Conservation (phyloP, 2,113 vertebrate species). For the Leucopsar rothschildi region DNA sequence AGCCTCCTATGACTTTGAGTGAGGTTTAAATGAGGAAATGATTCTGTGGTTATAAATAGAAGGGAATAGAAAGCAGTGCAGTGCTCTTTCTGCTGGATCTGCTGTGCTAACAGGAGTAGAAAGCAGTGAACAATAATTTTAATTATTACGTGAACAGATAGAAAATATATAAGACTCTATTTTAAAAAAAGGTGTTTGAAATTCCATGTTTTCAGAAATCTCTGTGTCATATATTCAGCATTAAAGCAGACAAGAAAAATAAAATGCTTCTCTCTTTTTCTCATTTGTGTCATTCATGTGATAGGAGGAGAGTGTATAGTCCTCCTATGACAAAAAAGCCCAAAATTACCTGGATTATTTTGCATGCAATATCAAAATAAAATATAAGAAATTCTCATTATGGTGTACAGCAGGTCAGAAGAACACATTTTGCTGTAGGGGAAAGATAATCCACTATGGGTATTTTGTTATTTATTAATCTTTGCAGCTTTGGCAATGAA, state of each 20-base stretch:
- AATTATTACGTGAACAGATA: background rate
- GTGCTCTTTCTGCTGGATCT: background rate
- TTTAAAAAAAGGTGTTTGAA: background rate
- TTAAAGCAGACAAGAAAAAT: background rate
- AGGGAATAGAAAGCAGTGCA: background rate
- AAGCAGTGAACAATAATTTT: background rate
- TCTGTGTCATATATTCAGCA: background rate
- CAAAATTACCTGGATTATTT: background rate
- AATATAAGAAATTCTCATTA: background rate
- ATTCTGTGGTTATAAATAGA: background rate
- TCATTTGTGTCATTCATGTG: background rate
- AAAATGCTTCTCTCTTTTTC: background rate
- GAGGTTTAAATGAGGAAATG: background rate
- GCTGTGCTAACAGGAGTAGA: background rate
- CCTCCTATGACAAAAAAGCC: background rate
- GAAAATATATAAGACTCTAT: background rate
- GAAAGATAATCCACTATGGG: background rate
- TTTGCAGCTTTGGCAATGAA: background rate
- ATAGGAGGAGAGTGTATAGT: background rate
- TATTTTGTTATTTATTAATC: constrained; percentile 10
- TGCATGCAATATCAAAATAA: background rate
- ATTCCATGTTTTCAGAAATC: background rate
- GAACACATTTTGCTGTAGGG: background rate
- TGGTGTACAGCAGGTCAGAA: background rate
- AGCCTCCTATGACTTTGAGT: background rate